Base-by-base conservation (phyloP, 2,797 vertebrate species). In the Acipenser oxyrinchus region DNA sequence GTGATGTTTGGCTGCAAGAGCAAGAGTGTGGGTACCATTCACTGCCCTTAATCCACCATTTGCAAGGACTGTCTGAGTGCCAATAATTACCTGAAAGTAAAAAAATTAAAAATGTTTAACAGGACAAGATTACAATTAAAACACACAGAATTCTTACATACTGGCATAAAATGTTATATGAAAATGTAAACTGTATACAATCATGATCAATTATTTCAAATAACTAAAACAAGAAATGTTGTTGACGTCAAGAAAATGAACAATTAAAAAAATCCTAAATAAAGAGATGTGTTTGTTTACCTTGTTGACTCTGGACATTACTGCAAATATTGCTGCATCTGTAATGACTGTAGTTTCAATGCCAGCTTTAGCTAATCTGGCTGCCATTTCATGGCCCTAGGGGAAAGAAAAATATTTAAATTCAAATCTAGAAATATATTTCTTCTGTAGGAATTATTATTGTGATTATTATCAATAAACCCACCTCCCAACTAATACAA, bases 261-360 rank as follows among this genome's bases (percentile, higher is more conserved):
- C 37, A 37, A 37, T 1, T 37, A 18, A 18, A 18, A 18, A 18
- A 18, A 37, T 37, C 37, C 37, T 37, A 37, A 37, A 37, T 37
- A 37, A 37, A 37, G 37, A 37, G 37, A 37, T 37, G 37, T 37
- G 37, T 37, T n/a, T n/a, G n/a, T n/a, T 55, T 77, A 98, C 97
- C 91, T 99, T 99, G 77, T 99, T 99, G 62, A 99, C 97, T 65
- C 96, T 89, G 71, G 97, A 99, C 91, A 98, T 99, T 65, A 99
- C 93, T 10, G 96, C 97, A 82, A 99, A 99, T 79, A 99, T 99
- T 75, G 96, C 95, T 4, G 96, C 96, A 49, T 99, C 96, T 0
- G 95, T 83, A 72, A 99, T 99, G 66, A 99, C 95, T 0, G 95
- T 98, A 6, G 97, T 99, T 83, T 99, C 96, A 7, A 98, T 99